Evolutionary conservation across 2,888 invertebrate species (phyloP), one percentile per base, ranked within the genome.

Genomic region (Cabera pusaria): DNA sequence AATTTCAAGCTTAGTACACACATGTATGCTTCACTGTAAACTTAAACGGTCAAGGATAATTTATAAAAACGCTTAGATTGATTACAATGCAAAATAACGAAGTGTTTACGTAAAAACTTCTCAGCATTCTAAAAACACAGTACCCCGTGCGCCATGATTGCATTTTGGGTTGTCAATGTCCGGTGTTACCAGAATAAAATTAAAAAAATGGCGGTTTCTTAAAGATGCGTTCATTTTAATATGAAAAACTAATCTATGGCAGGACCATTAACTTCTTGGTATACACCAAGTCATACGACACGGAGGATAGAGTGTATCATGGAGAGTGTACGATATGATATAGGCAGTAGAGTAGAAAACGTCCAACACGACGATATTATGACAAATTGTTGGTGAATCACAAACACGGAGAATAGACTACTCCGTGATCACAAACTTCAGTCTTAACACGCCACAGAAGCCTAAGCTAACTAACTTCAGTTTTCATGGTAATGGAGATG

Each of bases 51-150:
- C 73, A 83, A 71, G 62, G 74, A 69, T 75, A 79, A 83, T 77
- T 82, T 82, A 80, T 81, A 74, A 72, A 73, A 73, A 77, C 78
- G 81, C 73, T 69, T 73, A 76, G 73, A 75, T 69, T 74, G 69
- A 70, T 81, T 78, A 71, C 67, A 76, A 79, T 72, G 82, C 72
- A 82, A 84, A 80, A 70, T 74, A 83, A 78, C 72, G 82, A 84
- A 80, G 84, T 87, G 85, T 90, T 90, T 88, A 89, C 89, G 89
- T 87, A 89, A 89, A 90, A 89, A 88, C 87, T 87, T 80, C 81
- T 85, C 83, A 86, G 88, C 89, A 87, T 86, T 84, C 86, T 88
- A 90, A 86, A 85, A 87, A 89, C 89, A 89, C 87, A 88, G 86
- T 83, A 70, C 84, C 79, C 83, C 86, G 86, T 87, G 88, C 90